Evolutionary conservation across 1,140 invertebrate species (phyloP).

Genomic region (Macrostomum lignano): DNA sequence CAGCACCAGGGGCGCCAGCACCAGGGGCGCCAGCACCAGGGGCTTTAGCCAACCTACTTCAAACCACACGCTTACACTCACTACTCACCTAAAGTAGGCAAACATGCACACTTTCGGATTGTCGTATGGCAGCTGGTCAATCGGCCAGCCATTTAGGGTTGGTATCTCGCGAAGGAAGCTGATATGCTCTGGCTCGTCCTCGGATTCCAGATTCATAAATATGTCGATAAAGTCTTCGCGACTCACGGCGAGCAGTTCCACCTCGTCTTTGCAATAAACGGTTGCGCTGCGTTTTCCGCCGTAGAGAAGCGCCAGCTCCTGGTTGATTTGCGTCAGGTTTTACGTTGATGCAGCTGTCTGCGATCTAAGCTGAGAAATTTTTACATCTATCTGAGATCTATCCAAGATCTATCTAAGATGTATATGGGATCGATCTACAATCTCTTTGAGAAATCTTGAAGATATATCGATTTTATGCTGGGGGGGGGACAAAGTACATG

Average conservation of each 20-base stretch:
- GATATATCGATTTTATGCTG: too few relatives aligned
- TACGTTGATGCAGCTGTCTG: too few relatives aligned
- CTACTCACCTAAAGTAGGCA: slow-evolving; percentile 17
- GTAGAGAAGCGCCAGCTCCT: slow-evolving; percentile 10
- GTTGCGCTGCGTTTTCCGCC: slow-evolving; percentile 8
- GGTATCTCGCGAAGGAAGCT: slow-evolving; percentile 7
- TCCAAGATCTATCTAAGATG: too few relatives aligned
- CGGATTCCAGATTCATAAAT: slow-evolving; percentile 8
- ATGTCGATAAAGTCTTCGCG: slow-evolving; percentile 9
- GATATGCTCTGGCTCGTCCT: slow-evolving; percentile 8
- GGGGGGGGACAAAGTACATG: too few relatives aligned
- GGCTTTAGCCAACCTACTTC: slow-evolving; percentile 6
- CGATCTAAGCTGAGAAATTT: too few relatives aligned
- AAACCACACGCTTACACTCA: slow-evolving; percentile 5
- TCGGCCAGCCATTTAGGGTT: slow-evolving; percentile 14
- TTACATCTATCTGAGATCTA: too few relatives aligned
- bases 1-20: too few relatives aligned
- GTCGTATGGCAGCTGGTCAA: slow-evolving; percentile 14
- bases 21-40: too few relatives aligned
- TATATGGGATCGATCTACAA: too few relatives aligned
- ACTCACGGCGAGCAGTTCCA: slow-evolving; percentile 7
- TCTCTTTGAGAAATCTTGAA: too few relatives aligned
- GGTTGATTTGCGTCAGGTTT: neutral
- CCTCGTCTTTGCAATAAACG: slow-evolving; percentile 8
- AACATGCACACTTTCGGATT: slow-evolving; percentile 18